Conservation (phyloP, 2,113 vertebrate genomes). For the Oncorhynchus nerka region DNA sequence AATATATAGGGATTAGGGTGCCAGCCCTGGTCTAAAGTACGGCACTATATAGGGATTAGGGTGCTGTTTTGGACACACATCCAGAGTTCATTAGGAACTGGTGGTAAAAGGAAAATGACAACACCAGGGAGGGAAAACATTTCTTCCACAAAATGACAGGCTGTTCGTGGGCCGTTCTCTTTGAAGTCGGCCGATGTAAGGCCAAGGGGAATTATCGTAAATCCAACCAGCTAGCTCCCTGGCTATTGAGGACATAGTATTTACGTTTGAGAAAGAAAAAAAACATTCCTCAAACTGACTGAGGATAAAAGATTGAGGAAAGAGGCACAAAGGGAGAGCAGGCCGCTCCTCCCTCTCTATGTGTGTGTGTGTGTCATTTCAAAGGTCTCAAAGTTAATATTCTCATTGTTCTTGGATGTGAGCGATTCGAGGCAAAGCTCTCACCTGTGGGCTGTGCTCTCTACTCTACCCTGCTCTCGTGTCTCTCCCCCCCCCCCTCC, state of each 20-base stretch:
- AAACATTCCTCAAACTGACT: slow-evolving; percentile 30
- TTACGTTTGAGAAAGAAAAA: slow-evolving; percentile 37
- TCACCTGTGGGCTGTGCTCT: slow-evolving; percentile 52
- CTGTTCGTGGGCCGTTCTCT: slow-evolving; percentile 42
- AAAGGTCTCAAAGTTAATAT: not conserved
- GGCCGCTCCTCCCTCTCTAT: slow-evolving; percentile 1
- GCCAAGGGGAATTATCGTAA: slow-evolving; percentile 67
- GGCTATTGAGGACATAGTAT: slow-evolving; percentile 53
- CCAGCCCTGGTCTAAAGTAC: too few relatives aligned
- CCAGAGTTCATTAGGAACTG: slow-evolving; percentile 68
- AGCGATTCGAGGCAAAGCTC: slow-evolving; percentile 26
- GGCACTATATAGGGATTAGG: too few relatives aligned
- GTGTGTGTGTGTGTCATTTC: slow-evolving; percentile 3
- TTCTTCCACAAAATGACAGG: slow-evolving; percentile 70
- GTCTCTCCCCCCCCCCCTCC: too few relatives aligned
- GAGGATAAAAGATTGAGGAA: slow-evolving; percentile 43
- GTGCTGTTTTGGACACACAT: too few relatives aligned
- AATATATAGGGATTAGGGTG: too few relatives aligned
- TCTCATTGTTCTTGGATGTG: not conserved
- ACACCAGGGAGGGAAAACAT: slow-evolving; percentile 28
- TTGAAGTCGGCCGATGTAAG: slow-evolving; percentile 66
- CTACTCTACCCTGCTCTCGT: slow-evolving; percentile 37
- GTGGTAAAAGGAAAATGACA: not conserved
- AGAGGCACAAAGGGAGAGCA: slow-evolving; percentile 42
- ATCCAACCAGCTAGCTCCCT: slow-evolving; percentile 44